Conservation (phyloP, 1,140 invertebrate genomes). For the Heliconius nattereri region DNA sequence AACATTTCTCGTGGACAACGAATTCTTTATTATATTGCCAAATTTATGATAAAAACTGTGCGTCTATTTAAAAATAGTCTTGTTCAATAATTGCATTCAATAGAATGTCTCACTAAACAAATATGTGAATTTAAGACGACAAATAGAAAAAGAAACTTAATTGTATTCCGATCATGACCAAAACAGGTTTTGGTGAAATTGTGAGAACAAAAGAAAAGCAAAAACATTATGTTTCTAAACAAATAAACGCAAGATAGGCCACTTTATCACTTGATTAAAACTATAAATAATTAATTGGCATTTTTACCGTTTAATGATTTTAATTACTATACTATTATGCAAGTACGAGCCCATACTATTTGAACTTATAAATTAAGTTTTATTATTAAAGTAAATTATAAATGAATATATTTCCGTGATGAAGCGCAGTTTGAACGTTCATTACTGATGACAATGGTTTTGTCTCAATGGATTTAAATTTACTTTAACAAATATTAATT, state of each 20-base stretch:
- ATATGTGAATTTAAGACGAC: constrained; percentile 27
- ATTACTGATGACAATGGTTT: no score
- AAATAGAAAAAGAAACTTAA: constrained; percentile 35
- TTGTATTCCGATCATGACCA: constrained; percentile 34
- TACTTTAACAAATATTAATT: no score
- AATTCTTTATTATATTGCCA: no score
- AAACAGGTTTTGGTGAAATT: constrained; percentile 33
- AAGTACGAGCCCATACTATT: not conserved
- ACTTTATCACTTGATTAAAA: not conserved
- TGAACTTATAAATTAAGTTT: no score
- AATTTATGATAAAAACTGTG: not conserved
- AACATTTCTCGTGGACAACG: no score
- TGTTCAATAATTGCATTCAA: not conserved
- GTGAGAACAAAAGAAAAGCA: constrained; percentile 28
- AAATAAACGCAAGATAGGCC: not conserved
- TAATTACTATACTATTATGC: not conserved
- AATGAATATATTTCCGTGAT: no score
- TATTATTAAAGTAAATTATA: not conserved
- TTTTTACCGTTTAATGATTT: not conserved
- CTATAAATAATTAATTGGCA: not conserved
- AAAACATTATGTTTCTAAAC: constrained; percentile 20
- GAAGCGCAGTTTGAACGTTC: no score
- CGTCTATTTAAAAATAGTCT: not conserved
- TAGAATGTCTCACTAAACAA: constrained; percentile 13
- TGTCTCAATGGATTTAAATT: no score